A percentile compares a stretch with the other conserved stretches of the same genome.
Conservation (phyloP, 2,113 vertebrate species). For the Setophaga coronata region DNA sequence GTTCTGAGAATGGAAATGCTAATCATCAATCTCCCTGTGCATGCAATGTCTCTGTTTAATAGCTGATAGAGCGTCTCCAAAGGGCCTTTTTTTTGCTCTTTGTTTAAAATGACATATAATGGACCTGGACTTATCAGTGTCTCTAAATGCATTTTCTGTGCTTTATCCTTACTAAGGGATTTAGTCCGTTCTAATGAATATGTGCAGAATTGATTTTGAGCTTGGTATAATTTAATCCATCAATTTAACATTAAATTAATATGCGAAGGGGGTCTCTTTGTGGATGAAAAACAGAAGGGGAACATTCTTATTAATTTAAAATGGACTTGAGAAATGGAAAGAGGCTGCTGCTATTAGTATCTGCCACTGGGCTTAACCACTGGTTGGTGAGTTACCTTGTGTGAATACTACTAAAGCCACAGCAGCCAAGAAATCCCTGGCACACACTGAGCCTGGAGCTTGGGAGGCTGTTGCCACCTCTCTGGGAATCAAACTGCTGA, state of each 20-base stretch:
- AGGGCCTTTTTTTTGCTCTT: slow-evolving; percentile 85
- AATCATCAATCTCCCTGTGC: slow-evolving; percentile 92
- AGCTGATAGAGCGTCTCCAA: slow-evolving; percentile 94
- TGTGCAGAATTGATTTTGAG: slow-evolving; percentile 88
- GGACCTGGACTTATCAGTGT: slow-evolving; percentile 91
- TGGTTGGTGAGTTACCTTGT: neutral
- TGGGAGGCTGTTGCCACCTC: rapidly evolving
- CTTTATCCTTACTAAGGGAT: slow-evolving; percentile 81
- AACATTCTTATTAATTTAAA: slow-evolving; percentile 80
- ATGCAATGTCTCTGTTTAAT: slow-evolving; percentile 91
- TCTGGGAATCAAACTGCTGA: neutral
- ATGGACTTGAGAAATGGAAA: slow-evolving; percentile 77
- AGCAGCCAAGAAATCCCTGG: neutral
- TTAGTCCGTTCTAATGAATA: slow-evolving; percentile 83
- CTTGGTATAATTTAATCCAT: slow-evolving; percentile 95
- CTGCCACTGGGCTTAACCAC: slow-evolving; percentile 66
- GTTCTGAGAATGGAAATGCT: slow-evolving; percentile 82
- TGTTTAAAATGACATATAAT: slow-evolving; percentile 98
- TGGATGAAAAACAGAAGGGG: slow-evolving; percentile 77
- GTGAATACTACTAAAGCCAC: neutral
- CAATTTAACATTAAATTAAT: slow-evolving; percentile 95
- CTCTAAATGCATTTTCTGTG: slow-evolving; percentile 86
- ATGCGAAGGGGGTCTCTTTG: slow-evolving; percentile 82
- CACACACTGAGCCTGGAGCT: neutral
- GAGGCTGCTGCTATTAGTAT: slow-evolving; percentile 72